Evolutionary conservation across 2,113 vertebrate genomes (phyloP), one percentile per base, ranked within the genome.

Genomic region (Cololabis saira): DNA sequence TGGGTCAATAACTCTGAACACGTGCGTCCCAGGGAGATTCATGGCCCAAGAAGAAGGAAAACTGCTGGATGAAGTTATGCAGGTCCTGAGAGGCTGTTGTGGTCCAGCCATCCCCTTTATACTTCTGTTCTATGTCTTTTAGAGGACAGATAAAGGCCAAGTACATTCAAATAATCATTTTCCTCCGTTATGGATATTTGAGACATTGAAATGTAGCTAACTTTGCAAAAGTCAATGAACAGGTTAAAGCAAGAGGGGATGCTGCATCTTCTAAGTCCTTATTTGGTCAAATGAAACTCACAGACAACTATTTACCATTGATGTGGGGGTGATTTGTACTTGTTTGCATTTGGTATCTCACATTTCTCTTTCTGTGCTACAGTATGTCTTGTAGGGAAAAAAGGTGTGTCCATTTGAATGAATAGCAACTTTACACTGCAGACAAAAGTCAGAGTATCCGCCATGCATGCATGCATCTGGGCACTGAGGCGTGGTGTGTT

Each of bases 381-480:
- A n/a, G n/a, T n/a, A 57, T 19, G 12, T 21, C 7, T 48, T 61
- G 3, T 12, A 13, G 6, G 12, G 21, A 51, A 13, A 22, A 48
- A 17, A 18, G 45, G n/a, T 18, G 21, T 1, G 13, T 33, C 5
- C 15, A 24, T 48, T 57, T 16, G 42, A 43, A 47, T 47, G 27
- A 58, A 59, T 37, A 45, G 30, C 16, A 55, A 27, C 45, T 45
- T 22, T 33, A 19, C 18, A 6, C 41, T 45, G 4, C 48, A 27
- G 16, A 45, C 10, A 47, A 22, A 16, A 44, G 45, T 56, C 44
- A 69, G n/a, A 21, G 22, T 18, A 45, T 60, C 41, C 54, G 22
- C 30, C 2, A 17, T 53, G 40, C 41, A 44, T 22, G 16, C 49
- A 16, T 47, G 45, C 12, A 27, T 58, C 12, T 61, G 48, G 30